phyloP scores from a whole-genome alignment of 2,113 vertebrate species.

The Typhlomys cinereus region DNA sequence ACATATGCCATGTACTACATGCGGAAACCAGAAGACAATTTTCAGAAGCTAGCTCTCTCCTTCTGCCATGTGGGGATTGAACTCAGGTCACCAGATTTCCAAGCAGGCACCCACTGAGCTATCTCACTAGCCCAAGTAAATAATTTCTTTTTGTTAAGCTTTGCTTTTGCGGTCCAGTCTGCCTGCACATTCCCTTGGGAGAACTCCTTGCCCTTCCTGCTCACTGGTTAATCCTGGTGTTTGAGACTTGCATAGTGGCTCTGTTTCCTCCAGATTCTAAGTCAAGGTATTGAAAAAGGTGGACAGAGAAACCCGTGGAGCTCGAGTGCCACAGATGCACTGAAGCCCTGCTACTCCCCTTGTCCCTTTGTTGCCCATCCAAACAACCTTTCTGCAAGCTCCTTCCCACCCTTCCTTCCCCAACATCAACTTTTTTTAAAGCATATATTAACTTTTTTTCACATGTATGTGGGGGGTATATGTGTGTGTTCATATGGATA shows the following conservation, averaged over 20 bases:
- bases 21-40: too few species aligned
- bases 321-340: not conserved
- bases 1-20: too few species aligned
- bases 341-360: accelerated
- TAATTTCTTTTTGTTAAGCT: not conserved
- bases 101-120: not conserved
- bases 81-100: not conserved
- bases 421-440: too few species aligned
- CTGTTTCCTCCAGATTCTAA: not conserved
- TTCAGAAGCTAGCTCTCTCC: too few species aligned
- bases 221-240: not conserved
- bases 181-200: not conserved
- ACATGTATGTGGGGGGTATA: too few species aligned
- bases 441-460: too few species aligned
- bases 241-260: not conserved
- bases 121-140: not conserved
- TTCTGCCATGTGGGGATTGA: not conserved
- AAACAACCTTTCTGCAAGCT: not conserved
- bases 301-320: not conserved
- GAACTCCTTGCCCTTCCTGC: not conserved
- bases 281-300: not conserved
- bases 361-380: not conserved
- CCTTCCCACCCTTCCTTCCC: not conserved
- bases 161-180: not conserved
- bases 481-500: too few species aligned